Evolutionary conservation across 2,113 vertebrate species (phyloP).

Genomic region (Percopsis transmontana): DNA sequence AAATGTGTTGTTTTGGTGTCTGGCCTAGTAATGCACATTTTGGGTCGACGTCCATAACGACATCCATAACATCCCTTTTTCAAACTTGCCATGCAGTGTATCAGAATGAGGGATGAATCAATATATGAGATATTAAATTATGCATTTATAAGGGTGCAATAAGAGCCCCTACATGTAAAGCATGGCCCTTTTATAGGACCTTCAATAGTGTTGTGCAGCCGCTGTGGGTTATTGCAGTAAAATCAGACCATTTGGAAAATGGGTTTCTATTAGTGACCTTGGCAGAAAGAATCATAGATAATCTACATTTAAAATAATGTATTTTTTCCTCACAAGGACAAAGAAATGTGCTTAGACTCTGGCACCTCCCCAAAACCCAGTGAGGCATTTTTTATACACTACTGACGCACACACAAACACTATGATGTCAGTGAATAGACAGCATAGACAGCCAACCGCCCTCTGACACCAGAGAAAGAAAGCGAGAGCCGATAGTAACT

Average conservation of each 20-base stretch:
- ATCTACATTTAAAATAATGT: conserved; percentile 73
- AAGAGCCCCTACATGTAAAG: conserved; percentile 68
- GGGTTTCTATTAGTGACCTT: conserved; percentile 73
- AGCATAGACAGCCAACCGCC: conserved; percentile 57
- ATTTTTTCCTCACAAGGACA: conserved; percentile 66
- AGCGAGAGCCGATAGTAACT: conserved; percentile 49
- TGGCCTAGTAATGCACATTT: conserved; percentile 13
- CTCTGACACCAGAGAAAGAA: conserved; percentile 52
- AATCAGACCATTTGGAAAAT: conserved; percentile 76
- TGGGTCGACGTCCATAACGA: background rate
- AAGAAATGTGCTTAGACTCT: conserved; percentile 63
- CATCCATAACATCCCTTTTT: conserved; percentile 35
- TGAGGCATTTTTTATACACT: conserved; percentile 40
- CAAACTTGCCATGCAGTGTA: conserved; percentile 30
- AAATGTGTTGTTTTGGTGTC: too few species aligned
- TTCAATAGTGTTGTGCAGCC: conserved; percentile 65
- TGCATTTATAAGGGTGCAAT: conserved; percentile 67
- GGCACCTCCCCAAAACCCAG: conserved; percentile 54
- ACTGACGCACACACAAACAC: conserved; percentile 23
- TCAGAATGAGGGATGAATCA: conserved; percentile 62
- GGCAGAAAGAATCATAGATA: conserved; percentile 69
- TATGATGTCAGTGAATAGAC: conserved; percentile 53
- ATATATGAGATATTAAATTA: conserved; percentile 73
- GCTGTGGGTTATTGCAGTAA: conserved; percentile 66
- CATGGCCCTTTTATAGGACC: conserved; percentile 60